phyloP scores from a whole-genome alignment of 2,888 invertebrate species.

The Aporophyla lueneburgensis region DNA sequence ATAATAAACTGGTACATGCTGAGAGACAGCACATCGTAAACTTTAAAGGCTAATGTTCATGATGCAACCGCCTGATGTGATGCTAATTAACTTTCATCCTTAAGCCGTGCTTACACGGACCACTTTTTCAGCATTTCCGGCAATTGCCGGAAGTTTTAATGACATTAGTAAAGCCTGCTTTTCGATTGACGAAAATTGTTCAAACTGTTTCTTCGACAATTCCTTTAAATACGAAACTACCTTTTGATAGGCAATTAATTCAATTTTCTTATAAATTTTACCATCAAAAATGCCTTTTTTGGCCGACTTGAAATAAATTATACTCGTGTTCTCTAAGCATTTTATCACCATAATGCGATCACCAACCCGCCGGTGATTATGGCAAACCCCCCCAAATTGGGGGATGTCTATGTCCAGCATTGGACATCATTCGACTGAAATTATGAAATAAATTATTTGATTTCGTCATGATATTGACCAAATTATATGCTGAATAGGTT shows the following conservation, averaged over 20 bases:
- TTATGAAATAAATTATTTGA: neutral
- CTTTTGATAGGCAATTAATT: neutral
- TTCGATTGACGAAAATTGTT: no score
- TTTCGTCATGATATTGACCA: no score
- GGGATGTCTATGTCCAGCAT: no score
- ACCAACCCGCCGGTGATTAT: no score
- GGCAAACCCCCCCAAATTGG: no score
- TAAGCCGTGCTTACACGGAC: slow-evolving; percentile 7
- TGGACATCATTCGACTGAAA: no score
- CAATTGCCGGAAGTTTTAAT: neutral
- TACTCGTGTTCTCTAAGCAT: no score
- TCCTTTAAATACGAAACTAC: neutral
- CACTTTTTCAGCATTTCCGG: neutral
- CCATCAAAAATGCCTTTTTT: neutral
- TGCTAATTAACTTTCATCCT: slow-evolving; percentile 39
- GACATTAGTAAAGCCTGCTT: neutral
- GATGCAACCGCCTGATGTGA: slow-evolving; percentile 48
- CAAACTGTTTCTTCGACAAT: neutral
- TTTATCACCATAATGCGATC: no score
- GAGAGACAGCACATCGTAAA: slow-evolving; percentile 61
- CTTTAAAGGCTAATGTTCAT: slow-evolving; percentile 58
- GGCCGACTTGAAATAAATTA: neutral
- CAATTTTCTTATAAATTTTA: neutral
- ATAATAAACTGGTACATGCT: slow-evolving; percentile 41
- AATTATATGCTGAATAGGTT: no score